Conservation (phyloP, 2,888 invertebrate species). For the Calameuta filiformis region DNA sequence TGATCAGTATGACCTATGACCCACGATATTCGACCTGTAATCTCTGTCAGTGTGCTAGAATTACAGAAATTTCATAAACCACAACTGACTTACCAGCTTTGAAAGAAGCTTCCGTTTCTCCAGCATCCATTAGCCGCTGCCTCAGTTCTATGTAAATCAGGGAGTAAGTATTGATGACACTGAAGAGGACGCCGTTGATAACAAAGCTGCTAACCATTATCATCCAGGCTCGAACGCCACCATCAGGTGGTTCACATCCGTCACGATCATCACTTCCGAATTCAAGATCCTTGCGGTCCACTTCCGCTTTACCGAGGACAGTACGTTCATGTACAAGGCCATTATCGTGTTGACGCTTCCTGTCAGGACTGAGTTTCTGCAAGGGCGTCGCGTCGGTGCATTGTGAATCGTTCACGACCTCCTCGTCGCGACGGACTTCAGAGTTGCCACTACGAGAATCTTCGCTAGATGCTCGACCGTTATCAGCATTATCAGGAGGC, state of each 20-base stretch:
- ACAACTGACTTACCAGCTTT: constrained; percentile 79
- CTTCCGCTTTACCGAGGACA: neutral
- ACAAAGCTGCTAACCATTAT: constrained; percentile 88
- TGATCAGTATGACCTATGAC: no score
- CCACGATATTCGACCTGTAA: no score
- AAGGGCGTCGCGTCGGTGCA: neutral
- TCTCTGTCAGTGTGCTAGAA: no score
- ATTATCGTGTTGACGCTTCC: no score
- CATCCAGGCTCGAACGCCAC: constrained; percentile 82
- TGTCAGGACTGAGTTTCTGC: no score
- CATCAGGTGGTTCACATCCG: constrained; percentile 73
- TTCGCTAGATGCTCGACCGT: constrained; percentile 18
- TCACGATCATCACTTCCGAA: neutral
- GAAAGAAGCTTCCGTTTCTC: constrained; percentile 78
- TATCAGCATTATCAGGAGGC: constrained; percentile 17
- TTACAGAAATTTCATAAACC: no score
- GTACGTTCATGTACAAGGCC: no score
- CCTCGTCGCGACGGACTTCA: neutral
- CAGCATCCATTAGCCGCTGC: constrained; percentile 72
- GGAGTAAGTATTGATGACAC: constrained; percentile 90
- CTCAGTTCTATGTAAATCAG: constrained; percentile 80
- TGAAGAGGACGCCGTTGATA: constrained; percentile 90
- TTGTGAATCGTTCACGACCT: neutral
- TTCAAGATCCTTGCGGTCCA: neutral
- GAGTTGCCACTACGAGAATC: constrained; percentile 21